Evolutionary conservation across 2,797 vertebrate genomes (phyloP).

Genomic region (Pelodytes ibericus): DNA sequence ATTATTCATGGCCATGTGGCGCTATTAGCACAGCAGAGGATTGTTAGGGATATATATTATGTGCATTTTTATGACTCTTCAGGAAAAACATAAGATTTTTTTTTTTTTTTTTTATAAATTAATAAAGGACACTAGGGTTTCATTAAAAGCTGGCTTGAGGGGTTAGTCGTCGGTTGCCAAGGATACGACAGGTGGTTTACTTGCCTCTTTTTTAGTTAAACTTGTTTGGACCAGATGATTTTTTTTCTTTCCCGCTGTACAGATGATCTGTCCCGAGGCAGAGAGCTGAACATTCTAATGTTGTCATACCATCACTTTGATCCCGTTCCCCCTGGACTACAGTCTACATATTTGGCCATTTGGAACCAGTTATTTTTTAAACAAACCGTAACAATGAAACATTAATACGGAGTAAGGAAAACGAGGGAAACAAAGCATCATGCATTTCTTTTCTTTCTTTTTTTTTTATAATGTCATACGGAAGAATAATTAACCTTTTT

Average conservation of each 20-base stretch:
- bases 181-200: conserved; percentile 89
- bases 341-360: conserved; percentile 73
- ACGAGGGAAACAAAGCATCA: background rate
- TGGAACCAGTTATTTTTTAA: conserved; percentile 69
- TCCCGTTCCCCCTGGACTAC: conserved; percentile 79
- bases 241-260: conserved; percentile 74
- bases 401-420: conserved; percentile 47
- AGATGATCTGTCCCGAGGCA: conserved; percentile 81
- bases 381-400: conserved; percentile 63
- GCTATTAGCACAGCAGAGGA: conserved; percentile 81
- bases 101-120: conserved; percentile 89
- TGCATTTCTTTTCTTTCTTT: background rate
- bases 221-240: conserved; percentile 88
- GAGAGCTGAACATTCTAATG: conserved; percentile 83
- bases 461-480: background rate
- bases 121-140: conserved; percentile 89
- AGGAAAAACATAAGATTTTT: conserved; percentile 85
- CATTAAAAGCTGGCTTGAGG: conserved; percentile 94
- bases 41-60: conserved; percentile 79
- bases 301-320: conserved; percentile 85
- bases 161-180: conserved; percentile 82
- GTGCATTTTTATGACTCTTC: conserved; percentile 84
- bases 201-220: conserved; percentile 78
- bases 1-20: conserved; percentile 78
- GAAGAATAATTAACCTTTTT: background rate